phyloP scores from a whole-genome alignment of 1,140 invertebrate genomes.

The Meloidogyne exigua region DNA sequence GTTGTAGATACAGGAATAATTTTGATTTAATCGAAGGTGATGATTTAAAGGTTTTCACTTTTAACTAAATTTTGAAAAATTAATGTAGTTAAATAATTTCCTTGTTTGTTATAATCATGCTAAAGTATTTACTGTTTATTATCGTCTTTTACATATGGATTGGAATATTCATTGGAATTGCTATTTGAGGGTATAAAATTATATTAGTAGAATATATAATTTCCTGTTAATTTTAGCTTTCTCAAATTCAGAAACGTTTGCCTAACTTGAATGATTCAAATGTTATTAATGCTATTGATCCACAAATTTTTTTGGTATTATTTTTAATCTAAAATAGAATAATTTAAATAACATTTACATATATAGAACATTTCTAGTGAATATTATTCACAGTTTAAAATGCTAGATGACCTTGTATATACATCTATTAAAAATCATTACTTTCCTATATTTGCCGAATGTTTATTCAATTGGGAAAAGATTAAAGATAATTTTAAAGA shows the following conservation, averaged over 20 bases:
- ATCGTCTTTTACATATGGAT: conserved; percentile 16
- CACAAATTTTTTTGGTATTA: not conserved
- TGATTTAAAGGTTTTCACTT: not conserved
- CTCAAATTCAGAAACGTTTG: not conserved
- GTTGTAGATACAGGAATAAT: not conserved
- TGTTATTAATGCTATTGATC: conserved; percentile 11
- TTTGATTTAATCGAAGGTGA: not conserved
- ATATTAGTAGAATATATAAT: not conserved
- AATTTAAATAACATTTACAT: no score
- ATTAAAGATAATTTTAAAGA: not conserved
- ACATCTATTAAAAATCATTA: not conserved
- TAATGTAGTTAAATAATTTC: not conserved
- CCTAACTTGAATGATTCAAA: not conserved
- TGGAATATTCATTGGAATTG: conserved; percentile 25
- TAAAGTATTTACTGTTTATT: not conserved
- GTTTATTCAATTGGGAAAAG: not conserved
- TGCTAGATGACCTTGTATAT: not conserved
- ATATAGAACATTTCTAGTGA: not conserved
- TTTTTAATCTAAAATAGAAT: not conserved
- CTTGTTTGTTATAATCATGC: not conserved
- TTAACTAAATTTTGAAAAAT: not conserved
- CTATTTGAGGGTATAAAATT: not conserved
- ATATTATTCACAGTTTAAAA: not conserved
- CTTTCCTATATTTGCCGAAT: not conserved
- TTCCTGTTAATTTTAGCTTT: not conserved